A percentile compares a stretch with the other conserved stretches of the same genome.
phyloP scores from a whole-genome alignment of 2,888 invertebrate genomes.

The Achlya flavicornis region DNA sequence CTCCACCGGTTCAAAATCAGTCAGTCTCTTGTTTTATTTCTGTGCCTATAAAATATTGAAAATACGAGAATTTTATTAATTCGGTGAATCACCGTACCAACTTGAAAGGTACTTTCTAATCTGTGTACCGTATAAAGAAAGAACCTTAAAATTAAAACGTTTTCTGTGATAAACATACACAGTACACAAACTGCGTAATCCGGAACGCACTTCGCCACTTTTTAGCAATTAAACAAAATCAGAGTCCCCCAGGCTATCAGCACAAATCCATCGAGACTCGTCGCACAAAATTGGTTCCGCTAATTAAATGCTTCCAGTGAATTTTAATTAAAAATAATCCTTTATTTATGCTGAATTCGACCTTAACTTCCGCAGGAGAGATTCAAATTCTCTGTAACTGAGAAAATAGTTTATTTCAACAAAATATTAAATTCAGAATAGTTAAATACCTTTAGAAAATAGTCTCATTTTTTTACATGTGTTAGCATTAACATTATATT shows the following conservation, averaged over 20 bases:
- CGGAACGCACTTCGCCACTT: slow-evolving; percentile 1
- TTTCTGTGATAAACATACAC: no score
- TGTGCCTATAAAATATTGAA: no score
- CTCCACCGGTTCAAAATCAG: no score
- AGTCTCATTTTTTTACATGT: no score
- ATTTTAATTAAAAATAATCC: slow-evolving; percentile 9
- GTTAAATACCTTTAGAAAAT: no score
- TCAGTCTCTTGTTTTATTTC: no score
- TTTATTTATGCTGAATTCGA: slow-evolving; percentile 2
- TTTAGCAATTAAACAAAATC: slow-evolving; percentile 8
- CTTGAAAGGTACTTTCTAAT: no score
- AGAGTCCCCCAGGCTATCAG: background rate
- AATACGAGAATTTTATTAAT: no score
- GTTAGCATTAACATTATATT: no score
- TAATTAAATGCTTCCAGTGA: slow-evolving; percentile 4
- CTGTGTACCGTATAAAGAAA: no score
- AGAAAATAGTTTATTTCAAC: background rate
- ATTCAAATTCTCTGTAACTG: background rate
- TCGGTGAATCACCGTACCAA: no score
- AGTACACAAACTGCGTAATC: background rate
- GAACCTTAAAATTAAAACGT: no score
- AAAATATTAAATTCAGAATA: background rate
- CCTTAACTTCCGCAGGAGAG: background rate
- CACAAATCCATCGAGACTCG: background rate
- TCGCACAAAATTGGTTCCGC: slow-evolving; percentile 4